Evolutionary conservation across 2,797 vertebrate species (phyloP), one percentile per base, ranked within the genome.

Genomic region (Melanotaenia maccullochi): DNA sequence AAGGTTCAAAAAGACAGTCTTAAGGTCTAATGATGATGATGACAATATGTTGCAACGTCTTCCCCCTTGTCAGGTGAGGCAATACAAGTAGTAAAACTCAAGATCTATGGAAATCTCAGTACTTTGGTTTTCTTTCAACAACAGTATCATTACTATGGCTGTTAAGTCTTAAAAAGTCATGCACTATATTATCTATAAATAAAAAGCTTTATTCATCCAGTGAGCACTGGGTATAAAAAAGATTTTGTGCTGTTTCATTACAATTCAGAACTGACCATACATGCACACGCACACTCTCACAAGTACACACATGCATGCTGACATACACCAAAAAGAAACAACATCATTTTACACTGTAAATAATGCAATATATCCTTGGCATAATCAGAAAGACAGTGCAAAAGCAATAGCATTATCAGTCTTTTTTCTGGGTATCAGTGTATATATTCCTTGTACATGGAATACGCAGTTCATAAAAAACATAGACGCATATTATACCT

Each of bases 311-410:
- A 82, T 83, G 83, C 91, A 88, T 84, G 81, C 86, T 82, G 77
- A 86, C 76, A 76, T 63, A 75, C 82, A 85, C 71, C 68, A 74
- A 79, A 67, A 72, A 75, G 35, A 79, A 87, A 82, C 68, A 85
- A 81, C 75, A 91, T 83, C 47, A 54, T 81, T 87, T 83, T 85
- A 83, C 56, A 79, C 74, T 73, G 78, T 87, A 82, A 86, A 88
- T 87, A 85, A 92, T 83, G 84, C 78, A 87, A 83, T 91, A 86
- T 85, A 89, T 94, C 92, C 93, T 93, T 94, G 93, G 92, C 93
- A 91, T 93, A 87, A 86, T 92, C 81, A 84, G 85, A 92, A 82
- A 88, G 83, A 92, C 89, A 85, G 90, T 90, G 90, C 89, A 93
- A 92, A 92, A 93, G 91, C 90, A 81, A 87, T 64, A 88, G 82